Evolutionary conservation across 2,797 vertebrate species (phyloP), one percentile per base, ranked within the genome.

Genomic region (Xyrichtys novacula): DNA sequence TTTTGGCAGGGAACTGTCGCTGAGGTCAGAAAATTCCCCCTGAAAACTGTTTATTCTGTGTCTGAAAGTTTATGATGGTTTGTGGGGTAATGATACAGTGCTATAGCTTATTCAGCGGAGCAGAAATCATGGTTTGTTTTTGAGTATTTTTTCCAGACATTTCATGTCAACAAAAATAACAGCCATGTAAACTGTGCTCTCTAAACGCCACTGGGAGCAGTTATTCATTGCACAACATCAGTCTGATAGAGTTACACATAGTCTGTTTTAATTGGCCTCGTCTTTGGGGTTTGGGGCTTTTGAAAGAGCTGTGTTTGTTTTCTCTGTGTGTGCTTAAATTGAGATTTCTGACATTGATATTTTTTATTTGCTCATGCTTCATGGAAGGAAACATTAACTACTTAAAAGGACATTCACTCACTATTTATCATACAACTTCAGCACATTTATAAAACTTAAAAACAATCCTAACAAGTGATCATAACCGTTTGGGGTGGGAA

Each of bases 11-110:
- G 7, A 66, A 48, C 17, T 15, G 32, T 40, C 29, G 7, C 54
- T 89, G 74, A 84, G 81, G 71, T 89, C 73, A 83, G 54, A 85
- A 66, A 65, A 81, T 75, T 76, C 68, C 61, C 46, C 54, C 60
- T 62, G 65, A 84, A 84, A 72, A 75, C 36, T 47, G 50, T 74
- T 72, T 76, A 71, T 74, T 32, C 48, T 50, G 39, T 59, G 52
- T 71, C 73, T 74, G 28, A 65, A 55, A 34, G 60, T 71, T 67
- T 65, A 57, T 36, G 0, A 54, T 28, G 71, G 77, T 76, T 76
- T 67, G 66, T 31, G 31, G 22, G 40, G 66, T 65, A 59, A 65
- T 71, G 68, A 59, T 64, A 48, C 44, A 62, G 36, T 50, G 48
- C 44, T 60, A 56, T 7, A 25, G 14, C 50, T 63, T 31, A 50